Conservation (phyloP, 2,797 vertebrate species). For the Urosaurus nigricauda region DNA sequence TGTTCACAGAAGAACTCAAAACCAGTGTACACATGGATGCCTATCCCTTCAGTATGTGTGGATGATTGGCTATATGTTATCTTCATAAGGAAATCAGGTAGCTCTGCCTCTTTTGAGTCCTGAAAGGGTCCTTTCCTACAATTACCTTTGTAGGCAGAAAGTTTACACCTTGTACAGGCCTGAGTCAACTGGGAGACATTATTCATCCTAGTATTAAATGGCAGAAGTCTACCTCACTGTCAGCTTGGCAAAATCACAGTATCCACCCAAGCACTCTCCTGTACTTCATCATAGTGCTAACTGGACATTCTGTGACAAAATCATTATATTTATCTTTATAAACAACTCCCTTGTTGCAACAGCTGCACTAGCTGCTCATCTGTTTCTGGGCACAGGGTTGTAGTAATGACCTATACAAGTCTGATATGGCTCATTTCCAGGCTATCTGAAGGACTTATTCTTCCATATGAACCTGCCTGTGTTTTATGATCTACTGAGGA, state of each 20-base stretch:
- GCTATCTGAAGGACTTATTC: too few relatives aligned
- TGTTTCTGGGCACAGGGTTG: too few relatives aligned
- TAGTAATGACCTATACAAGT: too few relatives aligned
- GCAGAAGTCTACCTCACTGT: neutral
- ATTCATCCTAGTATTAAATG: neutral
- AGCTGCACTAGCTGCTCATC: too few relatives aligned
- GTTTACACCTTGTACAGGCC: neutral
- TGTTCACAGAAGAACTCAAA: neutral
- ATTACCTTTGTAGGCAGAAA: neutral
- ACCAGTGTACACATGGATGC: neutral
- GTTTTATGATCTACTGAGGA: too few relatives aligned
- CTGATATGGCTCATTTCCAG: too few relatives aligned
- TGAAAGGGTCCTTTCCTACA: constrained; percentile 21
- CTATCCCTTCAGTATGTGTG: neutral
- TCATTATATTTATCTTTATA: neutral
- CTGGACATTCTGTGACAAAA: neutral
- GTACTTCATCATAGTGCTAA: neutral
- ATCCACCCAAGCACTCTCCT: neutral
- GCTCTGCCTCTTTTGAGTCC: neutral
- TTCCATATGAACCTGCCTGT: too few relatives aligned
- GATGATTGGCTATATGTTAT: neutral
- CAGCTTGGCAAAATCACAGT: neutral
- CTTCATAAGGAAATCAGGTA: neutral
- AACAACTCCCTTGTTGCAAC: too few relatives aligned
- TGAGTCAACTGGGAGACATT: neutral